Percentiles rank a stretch among this genome's conserved stretches.
Evolutionary conservation across 2,888 invertebrate species (phyloP).

Genomic region (Euphydryas editha): DNA sequence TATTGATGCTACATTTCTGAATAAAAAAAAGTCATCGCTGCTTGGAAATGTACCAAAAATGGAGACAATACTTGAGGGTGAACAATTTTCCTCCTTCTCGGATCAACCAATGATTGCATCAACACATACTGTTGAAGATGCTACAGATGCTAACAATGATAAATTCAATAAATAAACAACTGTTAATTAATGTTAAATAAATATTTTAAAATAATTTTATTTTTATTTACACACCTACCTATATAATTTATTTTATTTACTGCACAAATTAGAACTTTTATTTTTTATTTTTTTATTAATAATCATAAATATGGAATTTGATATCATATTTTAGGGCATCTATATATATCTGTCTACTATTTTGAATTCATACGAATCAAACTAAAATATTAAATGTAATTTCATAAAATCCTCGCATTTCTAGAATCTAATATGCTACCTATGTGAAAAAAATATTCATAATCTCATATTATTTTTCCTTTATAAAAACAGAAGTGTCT

Average conservation of each 20-base stretch:
- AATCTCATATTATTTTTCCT: background rate
- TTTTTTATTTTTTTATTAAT: background rate
- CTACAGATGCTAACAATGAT: slow-evolving; percentile 9
- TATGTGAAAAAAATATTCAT: background rate
- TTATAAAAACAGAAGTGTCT: slow-evolving; percentile 54
- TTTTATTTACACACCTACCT: background rate
- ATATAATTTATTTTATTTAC: background rate
- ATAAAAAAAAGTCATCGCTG: slow-evolving; percentile 59
- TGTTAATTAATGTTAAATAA: background rate
- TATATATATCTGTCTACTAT: no score
- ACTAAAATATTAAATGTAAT: no score
- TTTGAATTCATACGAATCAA: no score
- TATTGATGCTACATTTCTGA: slow-evolving; percentile 47
- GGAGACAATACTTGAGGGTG: slow-evolving; percentile 64
- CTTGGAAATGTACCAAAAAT: slow-evolving; percentile 62
- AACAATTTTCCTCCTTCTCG: slow-evolving; percentile 49
- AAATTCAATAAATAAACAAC: slow-evolving; percentile 1
- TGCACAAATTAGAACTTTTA: background rate
- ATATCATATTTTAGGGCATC: no score
- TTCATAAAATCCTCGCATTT: no score
- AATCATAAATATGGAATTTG: no score
- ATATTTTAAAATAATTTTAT: no score
- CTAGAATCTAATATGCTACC: background rate
- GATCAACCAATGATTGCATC: slow-evolving; percentile 9
- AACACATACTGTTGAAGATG: background rate